Evolutionary conservation across 2,113 vertebrate species (phyloP).

Genomic region (Chlorodrepanis virens): DNA sequence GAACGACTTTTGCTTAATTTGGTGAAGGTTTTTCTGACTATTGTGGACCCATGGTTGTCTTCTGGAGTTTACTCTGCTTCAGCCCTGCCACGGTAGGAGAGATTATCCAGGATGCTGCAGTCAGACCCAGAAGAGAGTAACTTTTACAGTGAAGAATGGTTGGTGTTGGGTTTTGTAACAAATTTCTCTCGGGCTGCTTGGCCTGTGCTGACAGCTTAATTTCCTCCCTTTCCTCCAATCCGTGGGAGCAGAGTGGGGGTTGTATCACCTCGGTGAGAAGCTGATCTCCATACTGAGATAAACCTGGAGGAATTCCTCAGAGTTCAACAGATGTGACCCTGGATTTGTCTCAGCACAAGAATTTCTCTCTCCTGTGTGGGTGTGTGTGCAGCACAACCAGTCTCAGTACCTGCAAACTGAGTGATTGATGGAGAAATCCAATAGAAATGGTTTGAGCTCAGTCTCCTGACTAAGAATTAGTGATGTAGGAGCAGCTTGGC

Average conservation of each 20-base stretch:
- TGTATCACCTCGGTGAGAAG: neutral
- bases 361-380: neutral
- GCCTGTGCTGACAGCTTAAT: neutral
- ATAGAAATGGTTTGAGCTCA: neutral
- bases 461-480: neutral
- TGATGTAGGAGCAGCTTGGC: neutral
- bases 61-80: neutral
- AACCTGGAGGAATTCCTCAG: neutral
- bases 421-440: neutral
- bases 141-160: neutral
- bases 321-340: neutral
- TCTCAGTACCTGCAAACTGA: neutral
- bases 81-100: neutral
- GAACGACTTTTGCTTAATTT: neutral
- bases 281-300: neutral
- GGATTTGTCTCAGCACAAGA: neutral
- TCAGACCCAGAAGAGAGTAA: neutral
- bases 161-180: neutral
- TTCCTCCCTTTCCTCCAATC: neutral
- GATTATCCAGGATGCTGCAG: neutral
- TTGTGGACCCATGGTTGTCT: neutral
- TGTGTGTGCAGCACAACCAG: neutral
- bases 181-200: neutral
- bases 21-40: neutral
- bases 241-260: neutral